Evolutionary conservation across 1,140 invertebrate genomes (phyloP), one percentile per base, ranked within the genome.

Genomic region (Bicyclus anynana): DNA sequence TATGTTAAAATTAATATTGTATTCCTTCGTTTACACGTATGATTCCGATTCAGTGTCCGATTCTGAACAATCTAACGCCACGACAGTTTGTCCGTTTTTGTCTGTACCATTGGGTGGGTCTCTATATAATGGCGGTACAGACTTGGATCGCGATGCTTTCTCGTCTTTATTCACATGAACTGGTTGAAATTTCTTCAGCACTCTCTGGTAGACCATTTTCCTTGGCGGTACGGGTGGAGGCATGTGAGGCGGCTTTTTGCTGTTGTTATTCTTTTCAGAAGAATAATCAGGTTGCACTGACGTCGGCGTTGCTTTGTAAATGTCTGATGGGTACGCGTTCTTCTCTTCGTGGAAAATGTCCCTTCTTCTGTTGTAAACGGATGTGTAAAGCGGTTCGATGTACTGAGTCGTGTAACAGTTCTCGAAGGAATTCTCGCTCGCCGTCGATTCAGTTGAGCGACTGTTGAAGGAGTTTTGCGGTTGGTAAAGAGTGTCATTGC

Each of bases 1-100:
- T 62, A 62, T 29, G 44, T 46, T 49, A 62, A 53, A 59, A 53
- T 13, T 20, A 54, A 55, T 52, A 17, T 37, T 52, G 48, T 64
- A 40, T 23, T 47, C 13, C 47, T 17, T 35, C 26, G 35, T 56
- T 82, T 62, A 89, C 38, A 89, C 88, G 64, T 89, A 89, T 37
- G 88, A 89, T 65, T 89, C 88, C 5, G 88, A 89, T 68, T 89
- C 88, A 1, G 88, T 89, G 55, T 89, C 88, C 12, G 88, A 87
- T 53, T 87, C 88, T 5, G 86, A 87, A 50, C 75, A 80, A 35
- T 83, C 85, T 21, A 89, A 68, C 38, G 80, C 84, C 68, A 89
- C 67, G n/a, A 79, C 74, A 53, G 86, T 82, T 59, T 84, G 68
- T 9, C 61, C 68, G 42, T 72, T 76, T 62, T 84, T 82, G 49